phyloP scores from a whole-genome alignment of 2,888 invertebrate genomes.

The Acanthosepion esculentum region DNA sequence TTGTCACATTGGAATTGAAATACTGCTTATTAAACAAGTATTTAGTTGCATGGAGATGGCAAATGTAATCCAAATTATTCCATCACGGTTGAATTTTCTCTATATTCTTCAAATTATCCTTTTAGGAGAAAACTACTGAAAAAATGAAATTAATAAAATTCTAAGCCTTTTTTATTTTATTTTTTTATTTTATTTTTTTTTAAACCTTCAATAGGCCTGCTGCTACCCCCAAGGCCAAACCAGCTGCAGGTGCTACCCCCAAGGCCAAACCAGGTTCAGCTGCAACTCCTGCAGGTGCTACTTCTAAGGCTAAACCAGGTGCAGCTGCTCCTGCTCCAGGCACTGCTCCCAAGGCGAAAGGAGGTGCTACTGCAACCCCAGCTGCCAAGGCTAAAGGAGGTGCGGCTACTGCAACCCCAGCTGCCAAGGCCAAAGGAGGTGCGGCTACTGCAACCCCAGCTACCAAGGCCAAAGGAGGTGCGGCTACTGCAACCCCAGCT shows the following conservation, averaged over 20 bases:
- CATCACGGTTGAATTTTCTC: too few relatives aligned
- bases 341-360: neutral
- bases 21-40: too few relatives aligned
- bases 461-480: too few relatives aligned
- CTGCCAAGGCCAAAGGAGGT: too few relatives aligned
- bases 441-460: too few relatives aligned
- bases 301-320: neutral
- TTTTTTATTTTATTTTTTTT: neutral
- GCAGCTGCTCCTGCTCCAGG: neutral
- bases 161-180: neutral
- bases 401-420: too few relatives aligned
- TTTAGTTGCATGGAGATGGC: too few relatives aligned
- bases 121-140: too few relatives aligned
- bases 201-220: neutral
- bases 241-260: neutral
- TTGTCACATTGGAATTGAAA: too few relatives aligned
- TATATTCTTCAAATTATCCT: too few relatives aligned
- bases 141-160: neutral
- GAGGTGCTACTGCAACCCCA: neutral
- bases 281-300: neutral
- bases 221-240: neutral
- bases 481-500: too few relatives aligned
- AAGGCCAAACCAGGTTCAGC: neutral
- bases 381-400: neutral
- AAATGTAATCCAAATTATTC: too few relatives aligned